Conservation (phyloP, 2,113 vertebrate genomes). For the Melanotaenia duboulayi region DNA sequence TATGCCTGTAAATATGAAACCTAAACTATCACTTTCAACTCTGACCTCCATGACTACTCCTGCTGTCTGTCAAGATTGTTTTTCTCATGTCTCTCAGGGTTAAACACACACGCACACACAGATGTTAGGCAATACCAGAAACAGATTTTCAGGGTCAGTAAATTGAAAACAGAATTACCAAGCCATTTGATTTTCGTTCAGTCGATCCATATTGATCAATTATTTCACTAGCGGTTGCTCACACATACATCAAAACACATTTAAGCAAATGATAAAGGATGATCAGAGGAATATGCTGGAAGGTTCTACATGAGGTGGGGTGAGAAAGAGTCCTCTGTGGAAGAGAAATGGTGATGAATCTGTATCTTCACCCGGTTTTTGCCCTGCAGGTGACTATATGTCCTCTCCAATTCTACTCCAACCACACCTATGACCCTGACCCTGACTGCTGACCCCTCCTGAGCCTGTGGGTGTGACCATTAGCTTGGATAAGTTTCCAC, state of each 20-base stretch:
- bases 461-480: slow-evolving; percentile 1
- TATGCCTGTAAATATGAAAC: slow-evolving; percentile 26
- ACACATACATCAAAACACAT: neutral
- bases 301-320: neutral
- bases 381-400: slow-evolving; percentile 18
- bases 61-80: slow-evolving; percentile 24
- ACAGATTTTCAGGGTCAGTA: slow-evolving; percentile 23
- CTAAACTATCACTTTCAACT: slow-evolving; percentile 22
- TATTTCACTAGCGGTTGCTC: neutral
- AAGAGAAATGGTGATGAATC: neutral
- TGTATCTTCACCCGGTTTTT: neutral
- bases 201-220: neutral
- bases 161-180: slow-evolving; percentile 42
- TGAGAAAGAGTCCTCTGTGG: neutral
- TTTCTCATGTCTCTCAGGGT: neutral
- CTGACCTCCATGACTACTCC: slow-evolving; percentile 33
- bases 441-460: slow-evolving; percentile 1
- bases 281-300: neutral
- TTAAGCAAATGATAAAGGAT: neutral
- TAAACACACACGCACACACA: slow-evolving; percentile 3
- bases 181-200: neutral
- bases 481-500: neutral
- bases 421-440: slow-evolving; percentile 24
- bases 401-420: neutral
- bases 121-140: slow-evolving; percentile 25